phyloP scores from a whole-genome alignment of 2,888 invertebrate species.

The Zygogramma bicolorata region DNA sequence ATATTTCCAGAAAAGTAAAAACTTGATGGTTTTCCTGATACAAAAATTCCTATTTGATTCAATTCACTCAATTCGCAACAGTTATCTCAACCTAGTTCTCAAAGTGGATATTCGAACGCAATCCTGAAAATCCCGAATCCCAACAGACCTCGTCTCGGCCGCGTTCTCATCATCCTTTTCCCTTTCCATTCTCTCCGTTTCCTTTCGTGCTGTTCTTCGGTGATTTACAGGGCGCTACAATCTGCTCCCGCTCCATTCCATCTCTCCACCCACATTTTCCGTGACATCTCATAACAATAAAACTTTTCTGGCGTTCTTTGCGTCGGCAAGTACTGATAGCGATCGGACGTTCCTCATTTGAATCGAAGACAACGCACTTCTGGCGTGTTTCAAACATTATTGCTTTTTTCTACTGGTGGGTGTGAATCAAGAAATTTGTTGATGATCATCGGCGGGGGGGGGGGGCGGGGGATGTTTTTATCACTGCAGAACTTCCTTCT shows the following conservation, averaged over 20 bases:
- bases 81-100: neutral
- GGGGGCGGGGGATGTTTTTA: no score
- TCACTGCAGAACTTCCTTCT: no score
- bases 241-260: slow-evolving; percentile 54
- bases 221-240: slow-evolving; percentile 53
- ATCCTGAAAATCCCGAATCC: slow-evolving; percentile 29
- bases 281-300: slow-evolving; percentile 38
- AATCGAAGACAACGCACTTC: neutral
- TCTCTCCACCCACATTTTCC: slow-evolving; percentile 34
- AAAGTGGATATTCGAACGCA: neutral
- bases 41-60: no score
- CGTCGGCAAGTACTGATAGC: neutral
- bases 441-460: no score
- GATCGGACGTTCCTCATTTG: neutral
- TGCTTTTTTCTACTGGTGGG: neutral
- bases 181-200: slow-evolving; percentile 51
- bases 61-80: no score
- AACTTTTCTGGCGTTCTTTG: slow-evolving; percentile 33
- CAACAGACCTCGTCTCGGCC: slow-evolving; percentile 19
- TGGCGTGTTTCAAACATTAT: neutral
- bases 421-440: no score
- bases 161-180: slow-evolving; percentile 6
- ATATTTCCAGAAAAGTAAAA: no score
- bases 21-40: no score
- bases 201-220: slow-evolving; percentile 53